Percentiles rank a stretch among this genome's conserved stretches.
These are phyloP conservation scores for Polydrusus cervinus DNA, from an alignment of 2,888 invertebrate species.

Conservation along the genomic window DNA sequence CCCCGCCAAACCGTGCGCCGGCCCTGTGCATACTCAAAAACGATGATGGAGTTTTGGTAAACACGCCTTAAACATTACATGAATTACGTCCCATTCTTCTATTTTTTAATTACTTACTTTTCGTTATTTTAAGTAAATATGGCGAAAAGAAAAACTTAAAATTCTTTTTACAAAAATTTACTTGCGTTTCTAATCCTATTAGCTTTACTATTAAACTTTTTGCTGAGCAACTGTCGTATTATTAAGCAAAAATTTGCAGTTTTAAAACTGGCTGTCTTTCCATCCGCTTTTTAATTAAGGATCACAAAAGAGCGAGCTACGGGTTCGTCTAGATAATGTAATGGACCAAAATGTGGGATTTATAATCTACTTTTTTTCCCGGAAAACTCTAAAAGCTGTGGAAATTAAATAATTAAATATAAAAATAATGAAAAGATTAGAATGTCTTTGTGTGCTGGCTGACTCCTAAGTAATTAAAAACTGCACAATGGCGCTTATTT, in stretches of 20 bases:
- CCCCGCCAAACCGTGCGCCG: too few relatives aligned
- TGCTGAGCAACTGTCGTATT: background rate
- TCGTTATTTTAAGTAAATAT: background rate
- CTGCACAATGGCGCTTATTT: background rate
- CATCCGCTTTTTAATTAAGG: slow-evolving; percentile 35
- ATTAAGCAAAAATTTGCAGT: slow-evolving; percentile 35
- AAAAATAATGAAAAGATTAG: slow-evolving; percentile 9
- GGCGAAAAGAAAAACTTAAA: background rate
- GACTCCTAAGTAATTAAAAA: background rate
- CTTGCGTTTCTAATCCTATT: slow-evolving; percentile 30
- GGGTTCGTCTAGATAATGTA: slow-evolving; percentile 34
- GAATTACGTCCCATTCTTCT: too few relatives aligned
- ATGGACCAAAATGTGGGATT: slow-evolving; percentile 34
- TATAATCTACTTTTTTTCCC: slow-evolving; percentile 10
- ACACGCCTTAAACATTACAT: too few relatives aligned
- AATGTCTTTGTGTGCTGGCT: background rate
- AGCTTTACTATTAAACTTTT: slow-evolving; percentile 34
- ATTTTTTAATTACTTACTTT: background rate
- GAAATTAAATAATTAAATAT: slow-evolving; percentile 14
- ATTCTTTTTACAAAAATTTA: slow-evolving; percentile 25
- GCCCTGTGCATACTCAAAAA: too few relatives aligned
- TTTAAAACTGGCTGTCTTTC: slow-evolving; percentile 34
- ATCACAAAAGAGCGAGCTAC: slow-evolving; percentile 28
- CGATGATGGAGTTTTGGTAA: too few relatives aligned
- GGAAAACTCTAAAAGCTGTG: slow-evolving; percentile 3